Conservation (phyloP, 2,113 vertebrate genomes). For the Puffinus mauretanicus region DNA sequence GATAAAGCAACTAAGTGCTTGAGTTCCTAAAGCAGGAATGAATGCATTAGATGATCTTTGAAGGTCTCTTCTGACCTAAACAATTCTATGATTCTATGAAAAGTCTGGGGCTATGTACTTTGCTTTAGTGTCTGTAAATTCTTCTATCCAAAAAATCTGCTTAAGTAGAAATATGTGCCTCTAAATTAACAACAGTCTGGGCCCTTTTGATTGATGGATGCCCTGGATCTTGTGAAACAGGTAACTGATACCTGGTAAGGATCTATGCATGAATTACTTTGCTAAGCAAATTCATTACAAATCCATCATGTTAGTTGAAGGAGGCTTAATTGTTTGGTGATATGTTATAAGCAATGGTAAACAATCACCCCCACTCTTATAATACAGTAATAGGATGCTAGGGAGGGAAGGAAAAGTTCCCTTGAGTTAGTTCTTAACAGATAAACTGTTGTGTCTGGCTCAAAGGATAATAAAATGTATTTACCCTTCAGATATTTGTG, state of each 20-base stretch:
- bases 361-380: background rate
- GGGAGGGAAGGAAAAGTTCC: background rate
- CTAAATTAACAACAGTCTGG: background rate
- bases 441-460: background rate
- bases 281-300: conserved; percentile 42
- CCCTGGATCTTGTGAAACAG: background rate
- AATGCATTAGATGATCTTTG: background rate
- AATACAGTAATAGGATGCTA: conserved; percentile 22
- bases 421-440: conserved; percentile 4
- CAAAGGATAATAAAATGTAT: conserved; percentile 10
- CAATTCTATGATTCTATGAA: background rate
- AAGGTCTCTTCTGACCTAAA: background rate
- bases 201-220: background rate
- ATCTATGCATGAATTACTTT: conserved; percentile 38
- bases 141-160: background rate
- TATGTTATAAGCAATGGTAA: background rate
- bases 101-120: background rate
- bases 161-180: background rate
- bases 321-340: conserved; percentile 46
- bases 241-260: conserved; percentile 30
- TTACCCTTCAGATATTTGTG: background rate
- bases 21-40: background rate
- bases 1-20: background rate
- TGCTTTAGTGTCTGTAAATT: background rate
- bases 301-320: conserved; percentile 34